Evolutionary conservation across 2,113 vertebrate genomes (phyloP).

Genomic region (Tenebrosternarchus preto): DNA sequence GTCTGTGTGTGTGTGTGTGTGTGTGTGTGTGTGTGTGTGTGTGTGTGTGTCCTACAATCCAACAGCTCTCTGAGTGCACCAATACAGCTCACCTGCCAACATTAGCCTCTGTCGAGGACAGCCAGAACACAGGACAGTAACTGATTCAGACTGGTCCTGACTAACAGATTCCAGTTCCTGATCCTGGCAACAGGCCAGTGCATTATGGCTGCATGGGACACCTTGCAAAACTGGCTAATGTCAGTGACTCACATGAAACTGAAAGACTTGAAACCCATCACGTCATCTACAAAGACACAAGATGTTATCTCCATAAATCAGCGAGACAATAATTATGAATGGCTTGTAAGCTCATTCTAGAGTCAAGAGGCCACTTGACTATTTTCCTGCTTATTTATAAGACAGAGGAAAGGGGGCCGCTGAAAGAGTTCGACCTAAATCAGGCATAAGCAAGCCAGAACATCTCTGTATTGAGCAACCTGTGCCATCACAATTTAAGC

Average conservation of each 20-base stretch:
- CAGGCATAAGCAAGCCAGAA: background rate
- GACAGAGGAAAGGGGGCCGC: background rate
- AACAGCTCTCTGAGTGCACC: conserved; percentile 11
- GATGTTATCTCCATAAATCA: conserved; percentile 21
- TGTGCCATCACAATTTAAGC: too few relatives aligned
- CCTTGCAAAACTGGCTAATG: conserved; percentile 6
- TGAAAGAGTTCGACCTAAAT: background rate
- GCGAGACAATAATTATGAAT: background rate
- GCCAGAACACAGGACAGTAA: background rate
- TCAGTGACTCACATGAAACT: conserved; percentile 14
- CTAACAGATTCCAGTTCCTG: background rate
- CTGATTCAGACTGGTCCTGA: background rate
- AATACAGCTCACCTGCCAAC: conserved; percentile 3
- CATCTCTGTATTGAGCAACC: too few relatives aligned
- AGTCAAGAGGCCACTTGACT: conserved; percentile 27
- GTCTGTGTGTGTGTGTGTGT: background rate
- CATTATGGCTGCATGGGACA: background rate
- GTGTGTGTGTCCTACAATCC: background rate
- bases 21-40: background rate
- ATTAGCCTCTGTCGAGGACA: background rate
- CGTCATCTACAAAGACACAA: background rate
- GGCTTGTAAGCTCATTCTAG: conserved; percentile 2
- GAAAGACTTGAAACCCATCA: background rate
- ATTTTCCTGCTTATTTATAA: background rate
- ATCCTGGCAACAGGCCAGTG: background rate